Conservation (phyloP, 2,113 vertebrate species). For the Microcebus lehilahytsara region DNA sequence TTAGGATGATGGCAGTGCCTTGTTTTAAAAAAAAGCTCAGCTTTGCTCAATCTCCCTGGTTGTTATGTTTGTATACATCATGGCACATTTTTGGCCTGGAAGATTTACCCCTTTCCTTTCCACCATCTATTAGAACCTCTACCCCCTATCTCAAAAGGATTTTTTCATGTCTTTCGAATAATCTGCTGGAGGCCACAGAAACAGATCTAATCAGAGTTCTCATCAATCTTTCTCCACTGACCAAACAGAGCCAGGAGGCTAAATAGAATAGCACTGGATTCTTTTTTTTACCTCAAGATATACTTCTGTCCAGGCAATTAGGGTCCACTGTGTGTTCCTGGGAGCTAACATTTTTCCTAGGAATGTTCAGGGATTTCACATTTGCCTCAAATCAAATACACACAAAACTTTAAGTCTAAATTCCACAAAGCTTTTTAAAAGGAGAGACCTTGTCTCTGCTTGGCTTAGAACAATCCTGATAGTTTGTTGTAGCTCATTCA, state of each 20-base stretch:
- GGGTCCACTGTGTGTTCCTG: background rate
- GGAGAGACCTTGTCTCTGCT: slow-evolving; percentile 41
- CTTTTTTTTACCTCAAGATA: slow-evolving; percentile 23
- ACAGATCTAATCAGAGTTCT: slow-evolving; percentile 61
- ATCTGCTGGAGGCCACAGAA: slow-evolving; percentile 47
- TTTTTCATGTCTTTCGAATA: slow-evolving; percentile 66
- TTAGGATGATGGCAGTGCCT: background rate
- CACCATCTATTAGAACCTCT: slow-evolving; percentile 2
- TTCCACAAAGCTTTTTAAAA: slow-evolving; percentile 69
- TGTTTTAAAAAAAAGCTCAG: background rate
- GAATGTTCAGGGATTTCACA: slow-evolving; percentile 61
- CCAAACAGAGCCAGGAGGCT: slow-evolving; percentile 47
- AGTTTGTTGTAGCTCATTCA: slow-evolving; percentile 77
- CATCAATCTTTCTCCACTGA: slow-evolving; percentile 64
- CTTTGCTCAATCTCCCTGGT: background rate
- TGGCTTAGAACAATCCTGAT: slow-evolving; percentile 63
- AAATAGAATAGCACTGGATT: background rate
- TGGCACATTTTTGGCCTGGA: background rate
- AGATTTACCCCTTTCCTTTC: background rate
- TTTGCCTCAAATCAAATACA: slow-evolving; percentile 65
- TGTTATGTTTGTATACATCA: background rate
- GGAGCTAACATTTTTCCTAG: slow-evolving; percentile 44
- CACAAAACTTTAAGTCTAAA: slow-evolving; percentile 60
- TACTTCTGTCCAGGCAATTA: background rate
- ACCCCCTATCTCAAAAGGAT: slow-evolving; percentile 28